Evolutionary conservation across 2,888 invertebrate genomes (phyloP).

Genomic region (Melanostoma mellinum): DNA sequence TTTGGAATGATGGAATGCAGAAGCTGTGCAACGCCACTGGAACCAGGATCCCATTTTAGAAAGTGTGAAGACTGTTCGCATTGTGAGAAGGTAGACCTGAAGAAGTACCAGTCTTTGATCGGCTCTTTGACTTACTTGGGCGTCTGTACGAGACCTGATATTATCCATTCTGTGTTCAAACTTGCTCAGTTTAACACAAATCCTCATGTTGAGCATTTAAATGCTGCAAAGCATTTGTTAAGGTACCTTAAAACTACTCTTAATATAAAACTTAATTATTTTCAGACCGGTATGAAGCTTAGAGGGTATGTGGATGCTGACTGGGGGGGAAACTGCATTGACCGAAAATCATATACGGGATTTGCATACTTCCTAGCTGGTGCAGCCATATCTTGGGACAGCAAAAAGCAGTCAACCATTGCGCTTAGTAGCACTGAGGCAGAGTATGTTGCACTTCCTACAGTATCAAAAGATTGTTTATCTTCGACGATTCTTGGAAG

Average conservation of each 20-base stretch:
- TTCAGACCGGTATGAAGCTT: background rate
- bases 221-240: background rate
- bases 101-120: too few species aligned
- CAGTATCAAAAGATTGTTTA: background rate
- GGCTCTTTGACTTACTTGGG: too few species aligned
- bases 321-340: background rate
- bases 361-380: background rate
- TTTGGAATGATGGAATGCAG: too few species aligned
- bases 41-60: too few species aligned
- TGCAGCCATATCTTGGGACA: background rate
- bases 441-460: background rate
- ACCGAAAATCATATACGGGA: conserved; percentile 12
- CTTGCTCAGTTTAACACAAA: too few species aligned
- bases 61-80: too few species aligned
- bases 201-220: too few species aligned
- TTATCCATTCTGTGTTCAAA: too few species aligned
- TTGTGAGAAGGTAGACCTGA: too few species aligned
- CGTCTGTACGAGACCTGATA: too few species aligned
- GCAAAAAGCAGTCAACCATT: background rate
- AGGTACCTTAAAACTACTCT: conserved; percentile 1
- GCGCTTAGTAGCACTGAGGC: background rate
- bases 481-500: background rate
- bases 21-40: too few species aligned
- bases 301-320: conserved; percentile 3
- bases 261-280: conserved; percentile 6